Conservation (phyloP, 2,888 invertebrate species). For the Dasysyrphus tricinctus region DNA sequence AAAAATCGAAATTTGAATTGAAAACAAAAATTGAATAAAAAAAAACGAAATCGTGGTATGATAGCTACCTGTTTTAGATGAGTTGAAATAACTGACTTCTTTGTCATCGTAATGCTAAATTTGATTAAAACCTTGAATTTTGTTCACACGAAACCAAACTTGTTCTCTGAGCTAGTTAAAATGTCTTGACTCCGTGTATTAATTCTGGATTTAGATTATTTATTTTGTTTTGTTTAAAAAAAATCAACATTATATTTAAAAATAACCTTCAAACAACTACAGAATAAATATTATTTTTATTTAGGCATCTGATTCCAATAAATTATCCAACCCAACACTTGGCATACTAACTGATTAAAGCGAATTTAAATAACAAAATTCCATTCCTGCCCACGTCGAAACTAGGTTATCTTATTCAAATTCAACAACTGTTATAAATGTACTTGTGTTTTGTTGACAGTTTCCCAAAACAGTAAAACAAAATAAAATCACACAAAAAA, state of each 20-base stretch:
- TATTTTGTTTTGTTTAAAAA: not conserved
- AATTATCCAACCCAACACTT: slow-evolving; percentile 16
- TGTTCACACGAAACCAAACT: too few relatives aligned
- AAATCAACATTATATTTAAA: not conserved
- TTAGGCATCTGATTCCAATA: not conserved
- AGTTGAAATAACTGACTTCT: too few relatives aligned
- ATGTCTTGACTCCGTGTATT: too few relatives aligned
- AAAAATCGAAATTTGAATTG: too few relatives aligned
- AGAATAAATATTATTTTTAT: not conserved
- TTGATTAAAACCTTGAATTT: too few relatives aligned
- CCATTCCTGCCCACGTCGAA: slow-evolving; percentile 54
- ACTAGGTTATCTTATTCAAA: slow-evolving; percentile 72
- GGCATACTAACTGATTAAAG: slow-evolving; percentile 29
- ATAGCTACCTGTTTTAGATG: too few relatives aligned
- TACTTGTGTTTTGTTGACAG: slow-evolving; percentile 68
- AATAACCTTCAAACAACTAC: not conserved
- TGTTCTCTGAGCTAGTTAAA: too few relatives aligned
- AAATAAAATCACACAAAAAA: slow-evolving; percentile 17
- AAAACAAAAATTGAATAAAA: too few relatives aligned
- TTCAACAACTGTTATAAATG: slow-evolving; percentile 65
- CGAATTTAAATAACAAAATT: slow-evolving; percentile 53
- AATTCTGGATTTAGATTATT: too few relatives aligned
- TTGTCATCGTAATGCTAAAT: too few relatives aligned
- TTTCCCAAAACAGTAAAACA: slow-evolving; percentile 44
- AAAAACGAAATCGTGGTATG: too few relatives aligned